Evolutionary conservation across 2,113 vertebrate species (phyloP).

Genomic region (Lipophrys pholis): DNA sequence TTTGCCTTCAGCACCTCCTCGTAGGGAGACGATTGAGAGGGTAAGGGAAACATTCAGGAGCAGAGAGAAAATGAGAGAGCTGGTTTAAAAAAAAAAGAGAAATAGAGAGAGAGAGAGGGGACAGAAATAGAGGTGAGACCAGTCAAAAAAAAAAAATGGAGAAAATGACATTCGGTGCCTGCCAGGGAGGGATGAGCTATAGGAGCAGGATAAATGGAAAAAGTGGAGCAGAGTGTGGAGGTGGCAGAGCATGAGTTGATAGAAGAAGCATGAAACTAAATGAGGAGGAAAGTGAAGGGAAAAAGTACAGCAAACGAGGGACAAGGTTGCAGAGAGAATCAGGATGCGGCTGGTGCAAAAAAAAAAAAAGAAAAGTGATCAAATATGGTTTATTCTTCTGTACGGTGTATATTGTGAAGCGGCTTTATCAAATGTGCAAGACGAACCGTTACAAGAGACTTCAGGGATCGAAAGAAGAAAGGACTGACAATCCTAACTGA

Average conservation of each 20-base stretch:
- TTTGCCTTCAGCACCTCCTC: constrained; percentile 36
- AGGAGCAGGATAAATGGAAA: constrained; percentile 42
- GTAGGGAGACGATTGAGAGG: constrained; percentile 3
- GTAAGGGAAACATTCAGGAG: neutral
- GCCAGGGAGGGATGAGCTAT: constrained; percentile 36
- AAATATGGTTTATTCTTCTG: neutral
- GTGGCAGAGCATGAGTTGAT: constrained; percentile 46
- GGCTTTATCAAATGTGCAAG: neutral
- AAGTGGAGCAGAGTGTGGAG: constrained; percentile 48
- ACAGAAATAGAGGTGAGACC: constrained; percentile 49
- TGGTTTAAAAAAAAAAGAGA: neutral
- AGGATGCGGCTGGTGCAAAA: neutral
- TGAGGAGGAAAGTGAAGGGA: constrained; percentile 44
- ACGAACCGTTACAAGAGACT: too few relatives aligned
- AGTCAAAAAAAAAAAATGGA: constrained; percentile 23
- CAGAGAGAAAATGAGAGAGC: neutral
- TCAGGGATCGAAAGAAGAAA: too few relatives aligned
- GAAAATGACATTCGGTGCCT: constrained; percentile 44
- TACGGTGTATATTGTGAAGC: constrained; percentile 1
- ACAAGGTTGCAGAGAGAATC: constrained; percentile 25
- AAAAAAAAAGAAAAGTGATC: constrained; percentile 19
- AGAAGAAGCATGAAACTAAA: constrained; percentile 56
- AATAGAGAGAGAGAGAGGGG: constrained; percentile 17
- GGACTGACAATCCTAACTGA: too few relatives aligned
- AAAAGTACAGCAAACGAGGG: constrained; percentile 55